Percentiles rank a stretch among this genome's conserved stretches.
Conservation (phyloP, 2,113 vertebrate species). For the Dryoscopus gambensis region DNA sequence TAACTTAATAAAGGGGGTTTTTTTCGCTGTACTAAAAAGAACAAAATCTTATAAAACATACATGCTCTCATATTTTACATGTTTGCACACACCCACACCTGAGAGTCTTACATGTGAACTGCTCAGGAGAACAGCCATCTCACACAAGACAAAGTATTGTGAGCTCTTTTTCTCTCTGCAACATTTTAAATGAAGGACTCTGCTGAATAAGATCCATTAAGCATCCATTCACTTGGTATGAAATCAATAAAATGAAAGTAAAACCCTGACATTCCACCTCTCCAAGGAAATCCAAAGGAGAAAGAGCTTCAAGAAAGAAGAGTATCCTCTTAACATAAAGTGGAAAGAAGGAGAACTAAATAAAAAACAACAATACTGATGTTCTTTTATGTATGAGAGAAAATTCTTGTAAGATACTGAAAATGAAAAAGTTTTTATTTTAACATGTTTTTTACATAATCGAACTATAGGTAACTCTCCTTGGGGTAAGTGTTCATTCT, state of each 20-base stretch:
- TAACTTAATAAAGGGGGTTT: background rate
- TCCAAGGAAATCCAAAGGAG: background rate
- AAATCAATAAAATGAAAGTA: background rate
- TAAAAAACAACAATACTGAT: background rate
- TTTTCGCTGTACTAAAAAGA: background rate
- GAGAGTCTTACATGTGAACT: background rate
- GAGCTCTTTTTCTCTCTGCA: background rate
- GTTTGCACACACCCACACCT: too few relatives aligned
- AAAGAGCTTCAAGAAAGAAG: background rate
- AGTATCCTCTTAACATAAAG: background rate
- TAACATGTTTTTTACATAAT: background rate
- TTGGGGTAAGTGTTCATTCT: background rate
- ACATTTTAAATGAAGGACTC: background rate
- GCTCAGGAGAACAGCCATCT: background rate
- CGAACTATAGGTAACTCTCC: background rate
- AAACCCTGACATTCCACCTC: background rate
- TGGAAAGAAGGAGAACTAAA: background rate
- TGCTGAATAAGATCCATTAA: background rate
- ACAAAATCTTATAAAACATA: background rate
- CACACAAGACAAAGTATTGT: background rate
- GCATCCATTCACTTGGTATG: background rate
- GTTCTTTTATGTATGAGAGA: background rate
- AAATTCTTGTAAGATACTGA: background rate
- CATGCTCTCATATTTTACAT: background rate
- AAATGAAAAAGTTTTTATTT: background rate